These are phyloP conservation scores for Stomatorhinus walkeri DNA, from an alignment of 2,797 vertebrate genomes.

Conservation along the genomic window DNA sequence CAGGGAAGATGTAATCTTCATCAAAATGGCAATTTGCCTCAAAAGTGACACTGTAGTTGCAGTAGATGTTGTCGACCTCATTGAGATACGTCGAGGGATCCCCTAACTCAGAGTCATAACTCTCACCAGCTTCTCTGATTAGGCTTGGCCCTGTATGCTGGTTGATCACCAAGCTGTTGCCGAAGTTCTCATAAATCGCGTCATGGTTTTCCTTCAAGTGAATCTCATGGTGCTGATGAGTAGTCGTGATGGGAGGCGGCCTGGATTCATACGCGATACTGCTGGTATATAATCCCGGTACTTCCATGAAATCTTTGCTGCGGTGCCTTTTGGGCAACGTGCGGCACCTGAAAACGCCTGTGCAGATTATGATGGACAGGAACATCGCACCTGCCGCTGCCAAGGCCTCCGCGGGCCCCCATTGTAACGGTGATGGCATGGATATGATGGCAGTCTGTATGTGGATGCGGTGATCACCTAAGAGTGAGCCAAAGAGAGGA, in stretches of 20 bases:
- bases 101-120: not conserved
- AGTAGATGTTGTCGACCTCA: slow-evolving; percentile 5
- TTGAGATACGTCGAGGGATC: not conserved
- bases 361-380: not conserved
- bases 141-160: not conserved
- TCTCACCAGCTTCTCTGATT: not conserved
- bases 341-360: not conserved
- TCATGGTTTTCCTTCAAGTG: not conserved
- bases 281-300: not conserved
- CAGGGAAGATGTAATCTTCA: slow-evolving; percentile 16
- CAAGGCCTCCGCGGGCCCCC: not conserved
- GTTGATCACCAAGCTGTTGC: not conserved
- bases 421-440: not conserved
- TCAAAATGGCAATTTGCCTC: not conserved
- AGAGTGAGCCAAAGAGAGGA: not conserved
- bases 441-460: not conserved
- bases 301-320: not conserved
- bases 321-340: not conserved
- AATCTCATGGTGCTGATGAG: not conserved
- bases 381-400: not conserved
- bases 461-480: not conserved
- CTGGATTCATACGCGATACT: not conserved
- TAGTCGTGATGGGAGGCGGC: not conserved
- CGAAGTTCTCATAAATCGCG: not conserved
- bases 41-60: not conserved